Evolutionary conservation across 2,888 invertebrate genomes (phyloP).

Genomic region (Hyposoter didymator): DNA sequence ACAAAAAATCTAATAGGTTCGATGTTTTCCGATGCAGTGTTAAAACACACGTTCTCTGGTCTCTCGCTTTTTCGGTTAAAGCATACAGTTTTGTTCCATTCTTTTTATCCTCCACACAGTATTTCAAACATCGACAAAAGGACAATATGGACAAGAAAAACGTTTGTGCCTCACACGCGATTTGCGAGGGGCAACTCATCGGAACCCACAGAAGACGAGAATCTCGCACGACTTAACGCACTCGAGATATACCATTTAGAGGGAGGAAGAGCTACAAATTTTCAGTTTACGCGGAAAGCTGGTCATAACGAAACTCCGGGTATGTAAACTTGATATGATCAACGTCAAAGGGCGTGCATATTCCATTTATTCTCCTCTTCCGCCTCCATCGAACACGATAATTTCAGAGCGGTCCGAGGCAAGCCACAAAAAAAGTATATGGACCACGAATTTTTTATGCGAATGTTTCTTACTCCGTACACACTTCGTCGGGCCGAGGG

Average conservation of each 20-base stretch:
- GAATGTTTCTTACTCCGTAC: conserved; percentile 36
- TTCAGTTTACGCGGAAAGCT: conserved; percentile 21
- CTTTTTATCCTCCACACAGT: conserved; percentile 28
- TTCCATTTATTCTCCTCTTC: background rate
- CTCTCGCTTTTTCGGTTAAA: conserved; percentile 9
- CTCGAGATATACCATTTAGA: conserved; percentile 45
- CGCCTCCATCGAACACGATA: conserved; percentile 1
- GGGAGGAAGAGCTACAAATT: conserved; percentile 6
- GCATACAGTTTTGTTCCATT: background rate
- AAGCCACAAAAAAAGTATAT: conserved; percentile 18
- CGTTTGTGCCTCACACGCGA: conserved; percentile 9
- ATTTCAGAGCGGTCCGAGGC: conserved; percentile 21
- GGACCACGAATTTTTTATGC: conserved; percentile 27
- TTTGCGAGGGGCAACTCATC: conserved; percentile 17
- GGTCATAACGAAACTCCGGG: conserved; percentile 31
- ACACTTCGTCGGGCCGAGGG: background rate
- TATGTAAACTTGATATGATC: conserved; percentile 29
- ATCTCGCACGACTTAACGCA: conserved; percentile 45
- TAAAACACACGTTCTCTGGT: conserved; percentile 14
- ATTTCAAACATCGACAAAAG: conserved; percentile 14
- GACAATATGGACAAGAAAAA: background rate
- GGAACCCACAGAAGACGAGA: conserved; percentile 32
- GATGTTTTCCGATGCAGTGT: background rate
- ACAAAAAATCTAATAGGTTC: background rate
- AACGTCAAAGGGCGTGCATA: conserved; percentile 3